These are phyloP conservation scores for Rhagoletis pomonella DNA, from an alignment of 1,140 invertebrate species.

Conservation along the genomic window DNA sequence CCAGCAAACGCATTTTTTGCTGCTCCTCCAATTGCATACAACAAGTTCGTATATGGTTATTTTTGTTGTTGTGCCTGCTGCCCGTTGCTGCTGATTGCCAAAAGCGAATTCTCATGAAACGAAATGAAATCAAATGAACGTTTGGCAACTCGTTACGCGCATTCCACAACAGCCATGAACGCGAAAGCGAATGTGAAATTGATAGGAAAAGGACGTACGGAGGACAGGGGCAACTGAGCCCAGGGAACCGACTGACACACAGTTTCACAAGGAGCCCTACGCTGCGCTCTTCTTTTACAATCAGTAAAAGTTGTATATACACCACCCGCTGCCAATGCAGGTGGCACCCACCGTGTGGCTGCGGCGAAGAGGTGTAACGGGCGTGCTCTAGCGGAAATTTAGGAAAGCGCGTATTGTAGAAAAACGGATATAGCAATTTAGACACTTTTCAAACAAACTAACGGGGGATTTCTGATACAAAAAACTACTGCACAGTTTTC, in stretches of 20 bases:
- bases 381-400: background rate
- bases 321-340: background rate
- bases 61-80: background rate
- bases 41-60: background rate
- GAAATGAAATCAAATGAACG: conserved; percentile 44
- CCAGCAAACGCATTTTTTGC: background rate
- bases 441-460: conserved; percentile 26
- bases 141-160: conserved; percentile 41
- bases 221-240: background rate
- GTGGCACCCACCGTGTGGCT: no score
- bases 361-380: background rate
- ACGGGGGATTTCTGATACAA: background rate
- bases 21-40: background rate
- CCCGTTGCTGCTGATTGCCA: conserved; percentile 10
- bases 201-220: background rate
- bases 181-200: background rate
- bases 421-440: conserved; percentile 38
- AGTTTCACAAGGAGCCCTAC: background rate
- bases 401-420: background rate
- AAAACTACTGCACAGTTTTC: background rate
- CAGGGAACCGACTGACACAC: background rate
- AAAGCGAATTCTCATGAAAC: conserved; percentile 41
- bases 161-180: background rate
- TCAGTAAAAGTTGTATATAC: background rate
- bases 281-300: background rate